phyloP scores from a whole-genome alignment of 1,140 invertebrate species.

The Melipona quadrifasciata region DNA sequence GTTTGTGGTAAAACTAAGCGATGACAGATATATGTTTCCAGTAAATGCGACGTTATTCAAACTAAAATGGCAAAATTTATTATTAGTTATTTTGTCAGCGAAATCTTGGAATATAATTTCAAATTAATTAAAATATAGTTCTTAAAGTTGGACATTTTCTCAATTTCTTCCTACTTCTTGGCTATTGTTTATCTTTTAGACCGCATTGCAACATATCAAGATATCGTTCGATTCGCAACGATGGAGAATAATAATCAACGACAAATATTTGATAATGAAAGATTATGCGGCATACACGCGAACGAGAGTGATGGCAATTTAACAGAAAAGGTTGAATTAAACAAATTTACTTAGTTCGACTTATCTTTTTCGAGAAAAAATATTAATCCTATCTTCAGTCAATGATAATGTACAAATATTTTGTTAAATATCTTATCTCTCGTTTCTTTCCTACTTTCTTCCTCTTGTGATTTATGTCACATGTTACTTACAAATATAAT shows the following conservation, averaged over 20 bases:
- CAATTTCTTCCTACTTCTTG: not conserved
- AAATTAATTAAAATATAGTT: constrained; percentile 10
- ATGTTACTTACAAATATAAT: not conserved
- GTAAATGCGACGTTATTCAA: not conserved
- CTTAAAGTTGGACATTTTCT: not conserved
- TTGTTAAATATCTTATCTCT: not conserved
- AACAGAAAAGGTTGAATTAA: constrained; percentile 9
- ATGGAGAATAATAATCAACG: constrained; percentile 28
- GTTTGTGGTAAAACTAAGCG: too few relatives aligned
- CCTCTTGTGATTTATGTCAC: too few relatives aligned
- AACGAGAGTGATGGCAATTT: constrained; percentile 4
- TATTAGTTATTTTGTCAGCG: not conserved
- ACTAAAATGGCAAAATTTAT: not conserved
- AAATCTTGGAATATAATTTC: not conserved
- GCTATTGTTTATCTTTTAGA: not conserved
- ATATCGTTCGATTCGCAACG: not conserved
- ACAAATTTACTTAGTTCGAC: not conserved
- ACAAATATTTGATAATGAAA: constrained; percentile 13
- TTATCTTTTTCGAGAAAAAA: not conserved
- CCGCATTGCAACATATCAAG: not conserved
- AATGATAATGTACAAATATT: too few relatives aligned
- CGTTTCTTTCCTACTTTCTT: not conserved
- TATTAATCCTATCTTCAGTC: too few relatives aligned
- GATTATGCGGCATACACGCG: not conserved
- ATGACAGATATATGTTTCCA: not conserved